These are phyloP conservation scores for Morpho achilles DNA, from an alignment of 2,888 invertebrate genomes.

Conservation along the genomic window DNA sequence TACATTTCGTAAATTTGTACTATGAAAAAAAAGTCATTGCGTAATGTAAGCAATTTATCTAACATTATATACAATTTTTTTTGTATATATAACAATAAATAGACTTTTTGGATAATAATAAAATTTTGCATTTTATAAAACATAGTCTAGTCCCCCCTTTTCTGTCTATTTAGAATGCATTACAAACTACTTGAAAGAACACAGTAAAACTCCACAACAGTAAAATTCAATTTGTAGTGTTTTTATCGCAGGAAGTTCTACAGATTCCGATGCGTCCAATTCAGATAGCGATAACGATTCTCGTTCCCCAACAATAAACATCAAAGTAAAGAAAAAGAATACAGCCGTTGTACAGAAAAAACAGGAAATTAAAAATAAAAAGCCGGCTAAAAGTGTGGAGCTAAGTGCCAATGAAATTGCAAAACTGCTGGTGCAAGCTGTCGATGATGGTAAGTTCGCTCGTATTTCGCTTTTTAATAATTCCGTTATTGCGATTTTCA, in stretches of 20 bases:
- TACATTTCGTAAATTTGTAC: too few species aligned
- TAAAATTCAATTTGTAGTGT: too few species aligned
- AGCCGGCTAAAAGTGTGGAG: conserved; percentile 38
- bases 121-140: too few species aligned
- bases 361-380: conserved; percentile 32
- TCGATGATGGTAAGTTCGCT: conserved; percentile 56
- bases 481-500: conserved; percentile 5
- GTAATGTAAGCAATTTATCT: too few species aligned
- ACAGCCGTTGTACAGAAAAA: conserved; percentile 20
- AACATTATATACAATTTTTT: too few species aligned
- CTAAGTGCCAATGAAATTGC: conserved; percentile 64
- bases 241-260: conserved; percentile 39
- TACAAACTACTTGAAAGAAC: too few species aligned
- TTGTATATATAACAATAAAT: too few species aligned
- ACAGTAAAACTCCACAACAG: too few species aligned
- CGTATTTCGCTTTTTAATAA: conserved; percentile 7
- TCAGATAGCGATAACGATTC: conserved; percentile 41
- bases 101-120: too few species aligned
- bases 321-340: conserved; percentile 34
- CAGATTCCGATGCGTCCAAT: conserved; percentile 42
- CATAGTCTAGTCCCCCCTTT: too few species aligned
- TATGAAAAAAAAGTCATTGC: too few species aligned
- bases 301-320: conserved; percentile 34
- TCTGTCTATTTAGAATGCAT: too few species aligned
- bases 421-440: conserved; percentile 58